These are phyloP conservation scores for Metaphire vulgaris DNA, from an alignment of 1,140 invertebrate genomes.

Conservation along the genomic window DNA sequence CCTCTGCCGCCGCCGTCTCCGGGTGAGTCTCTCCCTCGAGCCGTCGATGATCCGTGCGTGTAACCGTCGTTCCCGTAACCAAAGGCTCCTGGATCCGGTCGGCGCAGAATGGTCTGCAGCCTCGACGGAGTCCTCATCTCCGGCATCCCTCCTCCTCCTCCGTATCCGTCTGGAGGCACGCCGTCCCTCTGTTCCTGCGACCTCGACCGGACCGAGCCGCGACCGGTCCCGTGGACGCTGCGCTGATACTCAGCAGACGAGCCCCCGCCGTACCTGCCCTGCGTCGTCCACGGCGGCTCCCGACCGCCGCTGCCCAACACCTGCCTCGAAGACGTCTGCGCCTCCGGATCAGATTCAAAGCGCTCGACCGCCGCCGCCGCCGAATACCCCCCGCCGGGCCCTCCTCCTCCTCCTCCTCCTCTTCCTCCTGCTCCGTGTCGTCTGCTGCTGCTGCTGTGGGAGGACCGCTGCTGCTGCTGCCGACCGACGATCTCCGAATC, in stretches of 20 bases:
- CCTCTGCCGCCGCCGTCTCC: no score
- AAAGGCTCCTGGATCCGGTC: background rate
- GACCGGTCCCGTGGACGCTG: no score
- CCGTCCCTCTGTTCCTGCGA: background rate
- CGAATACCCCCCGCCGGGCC: background rate
- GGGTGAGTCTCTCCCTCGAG: no score
- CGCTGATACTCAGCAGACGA: no score
- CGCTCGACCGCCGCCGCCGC: background rate
- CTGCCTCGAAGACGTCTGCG: background rate
- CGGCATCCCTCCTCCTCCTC: background rate
- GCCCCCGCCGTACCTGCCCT: no score
- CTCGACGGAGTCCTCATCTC: background rate
- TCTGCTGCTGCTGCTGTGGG: no score
- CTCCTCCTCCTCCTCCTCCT: no score
- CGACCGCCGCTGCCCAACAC: no score
- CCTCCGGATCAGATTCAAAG: background rate
- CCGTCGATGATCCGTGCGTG: background rate
- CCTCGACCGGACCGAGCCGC: background rate
- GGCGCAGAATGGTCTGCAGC: background rate
- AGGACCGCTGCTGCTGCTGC: no score
- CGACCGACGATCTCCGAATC: conserved; percentile 36
- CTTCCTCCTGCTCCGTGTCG: no score
- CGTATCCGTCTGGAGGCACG: background rate
- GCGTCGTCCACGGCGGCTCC: no score
- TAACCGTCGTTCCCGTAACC: background rate